Evolutionary conservation across 2,888 invertebrate species (phyloP).

Genomic region (Stenchaetothrips biformis): DNA sequence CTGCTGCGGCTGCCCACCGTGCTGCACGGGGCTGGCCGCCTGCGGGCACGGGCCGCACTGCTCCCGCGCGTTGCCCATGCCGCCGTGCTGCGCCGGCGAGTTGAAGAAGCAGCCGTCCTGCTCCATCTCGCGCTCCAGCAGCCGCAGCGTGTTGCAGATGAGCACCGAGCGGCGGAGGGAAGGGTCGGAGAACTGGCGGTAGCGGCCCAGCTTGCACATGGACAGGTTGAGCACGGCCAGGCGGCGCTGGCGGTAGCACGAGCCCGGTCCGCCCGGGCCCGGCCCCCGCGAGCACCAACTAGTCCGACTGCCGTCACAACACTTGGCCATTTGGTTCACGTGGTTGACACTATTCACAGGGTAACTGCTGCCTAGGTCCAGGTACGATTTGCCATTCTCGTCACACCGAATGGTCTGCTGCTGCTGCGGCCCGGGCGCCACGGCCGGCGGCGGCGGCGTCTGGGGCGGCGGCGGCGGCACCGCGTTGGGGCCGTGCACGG

Average conservation of each 20-base stretch:
- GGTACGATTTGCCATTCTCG: constrained; percentile 84
- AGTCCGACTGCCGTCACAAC: constrained; percentile 68
- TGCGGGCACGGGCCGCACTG: constrained; percentile 51
- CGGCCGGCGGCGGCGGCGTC: constrained; percentile 37
- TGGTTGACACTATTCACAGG: constrained; percentile 33
- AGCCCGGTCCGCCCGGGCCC: constrained; percentile 29
- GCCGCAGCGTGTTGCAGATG: constrained; percentile 85
- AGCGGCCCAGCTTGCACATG: constrained; percentile 83
- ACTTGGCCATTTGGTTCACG: constrained; percentile 46
- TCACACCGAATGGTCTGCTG: constrained; percentile 81
- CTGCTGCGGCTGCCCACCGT: constrained; percentile 50
- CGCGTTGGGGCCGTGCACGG: constrained; percentile 45
- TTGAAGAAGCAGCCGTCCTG: constrained; percentile 45
- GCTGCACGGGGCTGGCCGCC: constrained; percentile 49
- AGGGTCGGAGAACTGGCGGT: constrained; percentile 83
- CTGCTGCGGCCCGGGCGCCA: constrained; percentile 44
- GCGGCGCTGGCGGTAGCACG: constrained; percentile 78
- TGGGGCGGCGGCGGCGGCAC: constrained; percentile 45
- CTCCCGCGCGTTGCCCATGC: constrained; percentile 16
- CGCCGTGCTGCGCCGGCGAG: constrained; percentile 28
- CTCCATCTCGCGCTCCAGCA: constrained; percentile 85
- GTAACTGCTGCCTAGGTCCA: constrained; percentile 66
- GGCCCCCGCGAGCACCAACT: constrained; percentile 71
- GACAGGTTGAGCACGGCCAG: constrained; percentile 87
- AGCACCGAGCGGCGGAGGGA: constrained; percentile 84